Evolutionary conservation across 2,888 invertebrate species (phyloP), one percentile per base, ranked within the genome.

Genomic region (Agrotis ipsilon): DNA sequence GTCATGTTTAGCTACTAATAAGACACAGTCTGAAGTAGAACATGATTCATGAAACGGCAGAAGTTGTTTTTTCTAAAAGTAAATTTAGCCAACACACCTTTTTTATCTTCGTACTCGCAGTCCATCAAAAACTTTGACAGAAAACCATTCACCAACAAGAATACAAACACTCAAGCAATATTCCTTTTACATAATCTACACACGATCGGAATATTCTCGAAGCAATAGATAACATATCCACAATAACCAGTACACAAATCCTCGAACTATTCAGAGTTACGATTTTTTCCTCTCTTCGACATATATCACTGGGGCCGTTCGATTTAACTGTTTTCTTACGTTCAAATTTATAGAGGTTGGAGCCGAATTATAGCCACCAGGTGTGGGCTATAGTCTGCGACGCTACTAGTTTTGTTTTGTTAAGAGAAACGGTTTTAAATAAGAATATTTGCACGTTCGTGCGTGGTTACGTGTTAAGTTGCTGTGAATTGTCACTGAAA

Each of bases 301-400:
- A 92, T 94, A 93, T 93, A 94, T 94, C 92, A 93, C 87, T 80
- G 63, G 79, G 88, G 89, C 91, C 91, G 91, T 94, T 94, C 94
- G 90, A 92, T 94, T 92, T 94, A 94, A 94, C 94, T 94, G 95
- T 94, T 95, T 95, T 94, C 95, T 94, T 92, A 84, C 89, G 75
- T 85, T 74, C 58, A 75, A 91, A 95, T 95, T 95, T 95, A 95
- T 95, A 86, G 93, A 86, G 91, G 91, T 88, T 78, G 78, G 80
- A 78, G 79, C 81, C 86, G 83, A 90, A 87, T 87, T 89, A 90
- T 87, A 76, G 86, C 78, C 72, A 80, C 76, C 90, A 90, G 89
- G 90, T 90, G 90, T 79, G 82, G 70, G 68, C 69, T 81, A 83
- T 83, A 81, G 78, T 78, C 82, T 81, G 65, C 69, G 48, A 74